Evolutionary conservation across 2,888 invertebrate genomes (phyloP), one percentile per base, ranked within the genome.

Genomic region (Agrotis clavis): DNA sequence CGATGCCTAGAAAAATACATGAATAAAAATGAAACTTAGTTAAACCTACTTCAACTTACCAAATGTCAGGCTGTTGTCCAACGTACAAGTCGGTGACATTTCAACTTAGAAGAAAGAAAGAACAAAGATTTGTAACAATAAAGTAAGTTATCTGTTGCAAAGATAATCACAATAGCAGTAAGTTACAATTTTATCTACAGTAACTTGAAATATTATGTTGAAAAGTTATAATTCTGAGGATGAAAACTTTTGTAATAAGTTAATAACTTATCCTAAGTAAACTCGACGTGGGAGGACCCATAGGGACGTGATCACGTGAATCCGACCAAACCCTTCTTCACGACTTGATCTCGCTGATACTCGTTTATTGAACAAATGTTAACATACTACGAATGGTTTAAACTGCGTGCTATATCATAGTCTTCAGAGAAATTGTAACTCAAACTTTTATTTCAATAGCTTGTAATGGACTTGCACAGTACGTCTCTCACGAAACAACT

Each of bases 121-220:
- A 74, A 48, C 35, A 41, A 74, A 75, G 14, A 41, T 14, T 25
- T 48, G 5, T 25, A 18, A n/a, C 18, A 19, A 53, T 19, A 19
- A 53, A 61, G 35, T 35, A 48, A 60, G 16, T 74, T 30, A 72
- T 51, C 45, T 59, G 25, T 57, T 25, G 54, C 18, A 48, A 64
- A 64, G 25, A 25, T 54, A 64, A 47, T 47, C 45, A 54, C 19
- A 54, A 6, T 41, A 41, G 48, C 75, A 41, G 41, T 54, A 19
- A 56, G 19, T 48, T 35, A 30, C 7, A 45, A 41, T 30, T 19
- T 41, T 56, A 48, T 56, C 41, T 21, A 4, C 48, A 50, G 18
- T 30, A 41, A 41, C 41, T 56, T 48, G 16, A 69, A 69, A 7
- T 18, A 19, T 50, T 50, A 16, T 45, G 18, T 66, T 48, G 14